Percentiles rank a stretch among this genome's conserved stretches.
Conservation (phyloP, 2,113 vertebrate species). For the Halcyon malimbica region DNA sequence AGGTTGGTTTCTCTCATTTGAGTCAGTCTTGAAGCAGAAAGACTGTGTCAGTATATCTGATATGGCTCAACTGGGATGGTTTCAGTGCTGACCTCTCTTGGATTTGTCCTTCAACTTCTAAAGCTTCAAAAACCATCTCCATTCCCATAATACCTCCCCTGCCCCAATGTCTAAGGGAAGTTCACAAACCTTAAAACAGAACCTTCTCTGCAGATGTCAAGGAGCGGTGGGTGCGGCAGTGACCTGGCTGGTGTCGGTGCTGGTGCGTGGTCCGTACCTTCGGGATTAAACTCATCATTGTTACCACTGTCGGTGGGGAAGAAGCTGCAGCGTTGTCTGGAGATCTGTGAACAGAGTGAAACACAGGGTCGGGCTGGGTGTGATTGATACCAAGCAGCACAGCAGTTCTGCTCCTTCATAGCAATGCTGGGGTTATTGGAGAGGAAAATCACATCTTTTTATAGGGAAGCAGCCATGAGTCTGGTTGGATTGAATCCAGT, state of each 20-base stretch:
- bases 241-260: not conserved
- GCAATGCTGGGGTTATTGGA: slow-evolving; percentile 40
- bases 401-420: slow-evolving; percentile 49
- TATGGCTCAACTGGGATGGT: not conserved
- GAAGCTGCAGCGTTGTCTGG: not conserved
- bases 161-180: not conserved
- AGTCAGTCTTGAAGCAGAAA: not conserved
- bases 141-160: not conserved
- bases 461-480: slow-evolving; percentile 10
- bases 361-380: not conserved
- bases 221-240: not conserved
- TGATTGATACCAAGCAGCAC: slow-evolving; percentile 45
- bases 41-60: not conserved
- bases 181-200: not conserved
- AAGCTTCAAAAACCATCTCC: not conserved
- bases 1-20: not conserved
- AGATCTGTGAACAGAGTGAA: slow-evolving; percentile 24
- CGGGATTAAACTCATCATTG: not conserved
- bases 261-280: not conserved
- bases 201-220: not conserved
- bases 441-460: slow-evolving; percentile 17
- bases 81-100: not conserved
- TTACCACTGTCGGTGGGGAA: not conserved
- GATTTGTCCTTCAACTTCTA: not conserved
- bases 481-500: slow-evolving; percentile 42